Evolutionary conservation across 1,140 invertebrate genomes (phyloP).

Genomic region (Drosophila sproati): DNA sequence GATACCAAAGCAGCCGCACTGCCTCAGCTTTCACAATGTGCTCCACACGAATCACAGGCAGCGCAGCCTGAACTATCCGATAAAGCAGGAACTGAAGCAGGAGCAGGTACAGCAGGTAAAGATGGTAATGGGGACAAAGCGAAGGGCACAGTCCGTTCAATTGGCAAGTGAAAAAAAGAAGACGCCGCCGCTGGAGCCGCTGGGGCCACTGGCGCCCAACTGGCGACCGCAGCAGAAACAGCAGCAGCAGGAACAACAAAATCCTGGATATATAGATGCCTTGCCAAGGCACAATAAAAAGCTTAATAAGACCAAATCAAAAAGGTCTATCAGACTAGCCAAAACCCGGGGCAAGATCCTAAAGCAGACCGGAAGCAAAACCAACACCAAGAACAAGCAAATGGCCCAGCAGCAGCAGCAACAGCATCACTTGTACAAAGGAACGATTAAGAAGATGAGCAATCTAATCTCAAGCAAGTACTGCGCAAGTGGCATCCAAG

Average conservation of each 20-base stretch:
- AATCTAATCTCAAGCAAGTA: not conserved
- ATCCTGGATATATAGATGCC: not conserved
- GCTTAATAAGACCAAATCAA: not conserved
- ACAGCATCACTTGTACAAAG: not conserved
- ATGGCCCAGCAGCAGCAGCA: not conserved
- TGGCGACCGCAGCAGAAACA: conserved; percentile 44
- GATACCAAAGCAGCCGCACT: conserved; percentile 27
- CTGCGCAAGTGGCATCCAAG: too few species aligned
- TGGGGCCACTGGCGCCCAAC: conserved; percentile 27
- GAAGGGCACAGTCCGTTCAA: too few species aligned
- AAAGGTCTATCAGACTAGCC: not conserved
- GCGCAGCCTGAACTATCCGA: conserved; percentile 18
- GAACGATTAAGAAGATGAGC: not conserved
- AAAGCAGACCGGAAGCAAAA: not conserved
- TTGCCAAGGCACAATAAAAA: not conserved
- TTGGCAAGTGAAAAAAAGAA: not conserved
- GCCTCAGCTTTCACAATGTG: conserved; percentile 38
- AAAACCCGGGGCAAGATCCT: not conserved
- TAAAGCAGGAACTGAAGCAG: not conserved
- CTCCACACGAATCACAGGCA: conserved; percentile 50
- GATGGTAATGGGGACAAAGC: too few species aligned
- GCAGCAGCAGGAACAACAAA: conserved; percentile 10
- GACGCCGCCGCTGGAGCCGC: conserved; percentile 38
- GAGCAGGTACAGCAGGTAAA: not conserved
- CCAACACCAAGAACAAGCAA: not conserved